A percentile compares a stretch with the other conserved stretches of the same genome.
Evolutionary conservation across 1,140 invertebrate species (phyloP).

Genomic region (Drosophila pachea): DNA sequence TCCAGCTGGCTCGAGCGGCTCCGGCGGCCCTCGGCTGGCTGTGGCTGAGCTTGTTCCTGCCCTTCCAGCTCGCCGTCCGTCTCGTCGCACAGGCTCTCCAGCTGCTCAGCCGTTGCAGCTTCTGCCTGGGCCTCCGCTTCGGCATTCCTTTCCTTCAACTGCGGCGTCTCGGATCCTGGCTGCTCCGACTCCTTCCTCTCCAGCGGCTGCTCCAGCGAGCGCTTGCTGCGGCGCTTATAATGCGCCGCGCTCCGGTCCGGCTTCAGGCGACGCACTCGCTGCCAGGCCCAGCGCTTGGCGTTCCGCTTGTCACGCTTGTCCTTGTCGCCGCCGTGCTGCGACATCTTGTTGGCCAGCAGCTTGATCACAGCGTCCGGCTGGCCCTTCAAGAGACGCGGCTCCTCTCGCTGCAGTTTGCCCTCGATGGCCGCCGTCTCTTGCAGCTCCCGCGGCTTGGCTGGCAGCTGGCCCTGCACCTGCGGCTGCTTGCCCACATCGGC

Average conservation of each 20-base stretch:
- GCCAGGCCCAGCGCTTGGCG: slow-evolving; percentile 12
- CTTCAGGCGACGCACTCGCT: slow-evolving; percentile 16
- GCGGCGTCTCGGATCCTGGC: neutral
- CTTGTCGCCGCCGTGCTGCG: slow-evolving; percentile 22
- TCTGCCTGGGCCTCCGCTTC: neutral
- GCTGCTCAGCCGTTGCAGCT: neutral
- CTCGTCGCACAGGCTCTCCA: neutral
- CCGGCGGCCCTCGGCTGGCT: neutral
- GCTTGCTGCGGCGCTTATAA: slow-evolving; percentile 8
- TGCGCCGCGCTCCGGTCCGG: neutral
- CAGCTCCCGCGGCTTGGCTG: slow-evolving; percentile 1
- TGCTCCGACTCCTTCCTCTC: neutral
- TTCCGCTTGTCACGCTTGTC: slow-evolving; percentile 44
- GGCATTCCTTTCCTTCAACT: neutral
- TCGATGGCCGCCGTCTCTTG: too few species aligned
- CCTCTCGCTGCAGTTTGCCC: too few species aligned
- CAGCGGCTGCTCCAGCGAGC: slow-evolving; percentile 23
- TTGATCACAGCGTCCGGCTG: slow-evolving; percentile 44
- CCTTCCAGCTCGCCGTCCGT: neutral
- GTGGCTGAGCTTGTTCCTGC: too few species aligned
- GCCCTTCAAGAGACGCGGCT: slow-evolving; percentile 2
- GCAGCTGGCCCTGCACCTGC: too few species aligned
- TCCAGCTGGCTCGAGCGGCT: slow-evolving; percentile 30
- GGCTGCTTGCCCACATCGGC: too few species aligned
- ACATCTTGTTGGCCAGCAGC: slow-evolving; percentile 50